Percentiles rank a stretch among this genome's conserved stretches.
These are phyloP conservation scores for Melieria picta DNA, from an alignment of 2,888 invertebrate genomes.

Conservation along the genomic window DNA sequence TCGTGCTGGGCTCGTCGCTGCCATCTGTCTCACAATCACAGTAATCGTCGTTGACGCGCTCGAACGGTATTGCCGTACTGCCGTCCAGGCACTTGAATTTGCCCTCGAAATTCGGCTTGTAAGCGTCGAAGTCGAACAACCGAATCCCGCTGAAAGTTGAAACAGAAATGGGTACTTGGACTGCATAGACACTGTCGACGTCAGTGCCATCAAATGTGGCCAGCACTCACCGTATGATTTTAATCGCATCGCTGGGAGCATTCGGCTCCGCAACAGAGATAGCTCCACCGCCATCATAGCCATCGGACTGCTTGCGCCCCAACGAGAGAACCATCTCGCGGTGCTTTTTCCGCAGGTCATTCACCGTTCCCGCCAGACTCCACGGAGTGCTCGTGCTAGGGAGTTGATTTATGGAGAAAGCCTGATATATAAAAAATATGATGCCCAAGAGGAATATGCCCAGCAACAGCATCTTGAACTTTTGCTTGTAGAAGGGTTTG, in stretches of 20 bases:
- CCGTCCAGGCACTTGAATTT: slow-evolving; percentile 67
- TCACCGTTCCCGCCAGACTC: slow-evolving; percentile 53
- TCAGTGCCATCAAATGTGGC: no score
- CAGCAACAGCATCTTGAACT: slow-evolving; percentile 65
- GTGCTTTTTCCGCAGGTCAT: slow-evolving; percentile 45
- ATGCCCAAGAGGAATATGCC: slow-evolving; percentile 64
- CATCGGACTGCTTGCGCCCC: slow-evolving; percentile 40
- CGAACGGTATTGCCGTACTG: slow-evolving; percentile 68
- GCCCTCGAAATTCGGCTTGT: slow-evolving; percentile 65
- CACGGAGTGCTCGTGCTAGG: slow-evolving; percentile 59
- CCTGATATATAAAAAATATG: slow-evolving; percentile 62
- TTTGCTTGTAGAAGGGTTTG: slow-evolving; percentile 66
- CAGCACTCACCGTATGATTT: slow-evolving; percentile 56
- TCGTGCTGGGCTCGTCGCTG: slow-evolving; percentile 85
- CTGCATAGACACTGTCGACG: background rate
- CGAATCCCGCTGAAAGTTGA: slow-evolving; percentile 61
- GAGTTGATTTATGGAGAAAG: slow-evolving; percentile 66
- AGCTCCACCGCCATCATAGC: slow-evolving; percentile 37
- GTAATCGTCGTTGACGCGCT: slow-evolving; percentile 82
- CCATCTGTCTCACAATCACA: slow-evolving; percentile 84
- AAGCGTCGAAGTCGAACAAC: slow-evolving; percentile 64
- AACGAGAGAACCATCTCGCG: slow-evolving; percentile 40
- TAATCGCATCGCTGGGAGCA: slow-evolving; percentile 49
- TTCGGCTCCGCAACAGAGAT: slow-evolving; percentile 23
- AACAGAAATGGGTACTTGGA: background rate